Evolutionary conservation across 2,888 invertebrate genomes (phyloP).

Genomic region (Mimachlamys varia): DNA sequence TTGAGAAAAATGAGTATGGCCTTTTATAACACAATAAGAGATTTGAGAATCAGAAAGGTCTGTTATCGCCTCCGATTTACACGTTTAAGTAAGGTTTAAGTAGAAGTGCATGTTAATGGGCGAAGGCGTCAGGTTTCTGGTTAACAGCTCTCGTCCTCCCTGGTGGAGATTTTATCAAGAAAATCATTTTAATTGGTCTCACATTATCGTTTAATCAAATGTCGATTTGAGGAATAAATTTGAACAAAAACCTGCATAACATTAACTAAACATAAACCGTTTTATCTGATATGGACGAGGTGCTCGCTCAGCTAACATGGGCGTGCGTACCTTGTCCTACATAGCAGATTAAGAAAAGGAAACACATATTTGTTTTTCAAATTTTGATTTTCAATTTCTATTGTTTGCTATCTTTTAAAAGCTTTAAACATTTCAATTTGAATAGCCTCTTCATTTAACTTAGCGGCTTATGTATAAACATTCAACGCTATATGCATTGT

Average conservation of each 20-base stretch:
- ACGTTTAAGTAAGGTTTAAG: not conserved
- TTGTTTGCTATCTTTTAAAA: not conserved
- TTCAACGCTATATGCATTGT: not conserved
- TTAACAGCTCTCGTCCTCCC: not conserved
- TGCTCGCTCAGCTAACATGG: not conserved
- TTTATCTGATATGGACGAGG: not conserved
- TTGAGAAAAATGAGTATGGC: not conserved
- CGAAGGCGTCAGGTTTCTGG: slow-evolving; percentile 5
- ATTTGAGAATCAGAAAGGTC: not conserved
- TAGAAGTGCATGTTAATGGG: not conserved
- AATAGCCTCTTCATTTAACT: no score
- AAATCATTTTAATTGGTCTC: slow-evolving; percentile 27
- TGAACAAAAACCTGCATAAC: not conserved
- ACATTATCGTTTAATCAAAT: not conserved
- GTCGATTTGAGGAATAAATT: slow-evolving; percentile 16
- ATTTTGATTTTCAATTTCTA: not conserved
- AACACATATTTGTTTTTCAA: not conserved
- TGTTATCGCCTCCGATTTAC: not conserved
- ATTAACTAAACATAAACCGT: not conserved
- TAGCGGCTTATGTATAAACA: not conserved
- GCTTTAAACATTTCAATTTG: no score
- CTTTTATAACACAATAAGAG: not conserved
- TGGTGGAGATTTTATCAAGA: not conserved
- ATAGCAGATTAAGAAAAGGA: not conserved
- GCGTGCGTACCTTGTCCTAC: not conserved